Base-by-base conservation (phyloP, 2,113 vertebrate species). In the Sylvicapra grimmia region DNA sequence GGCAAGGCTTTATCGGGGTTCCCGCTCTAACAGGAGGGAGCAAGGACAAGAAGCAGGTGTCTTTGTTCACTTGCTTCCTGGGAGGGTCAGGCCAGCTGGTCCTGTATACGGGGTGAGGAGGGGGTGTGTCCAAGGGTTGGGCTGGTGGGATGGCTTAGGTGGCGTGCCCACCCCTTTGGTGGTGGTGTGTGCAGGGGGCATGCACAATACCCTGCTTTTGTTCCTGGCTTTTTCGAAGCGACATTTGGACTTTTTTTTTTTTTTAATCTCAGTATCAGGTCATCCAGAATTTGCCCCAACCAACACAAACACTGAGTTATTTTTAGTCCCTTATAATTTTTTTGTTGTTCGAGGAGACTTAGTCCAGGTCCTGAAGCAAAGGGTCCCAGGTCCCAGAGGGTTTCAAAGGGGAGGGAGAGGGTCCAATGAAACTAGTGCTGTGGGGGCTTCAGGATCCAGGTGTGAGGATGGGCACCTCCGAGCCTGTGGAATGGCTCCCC, bases 391-490 rank as follows among this genome's bases (percentile, higher is more conserved):
- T 33, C 49, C 31, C 49, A 82, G 18, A 33, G 16, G 9, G 9
- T 33, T 31, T 82, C 79, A 82, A 21, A 53, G 21, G 53, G 27
- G 86, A 58, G 29, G 53, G 47, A 15, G 8, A 68, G 10, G 33
- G 40, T 36, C 13, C 40, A 31, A 29, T 49, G 15, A 44, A 23
- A 77, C 19, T 1, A 14, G 15, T 27, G 15, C 1, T 56, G 27
- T 21, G 40, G 19, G 53, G 59, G 8, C 27, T 61, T 49, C 4
- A 8, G 61, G 44, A 4, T 85, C 31, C 47, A 29, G 40, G 10
- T 0, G 3, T 33, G 16, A 33, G 23, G n/a, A n/a, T 3, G 0
- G 58, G 21, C 8, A 53, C 3, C 6, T 13, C 3, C 2, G 12
- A 15, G 23, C 44, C 18, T 58, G 3, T 49, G 21, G 31, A 29